Conservation (phyloP, 2,113 vertebrate species). For the Gymnorhina tibicen region DNA sequence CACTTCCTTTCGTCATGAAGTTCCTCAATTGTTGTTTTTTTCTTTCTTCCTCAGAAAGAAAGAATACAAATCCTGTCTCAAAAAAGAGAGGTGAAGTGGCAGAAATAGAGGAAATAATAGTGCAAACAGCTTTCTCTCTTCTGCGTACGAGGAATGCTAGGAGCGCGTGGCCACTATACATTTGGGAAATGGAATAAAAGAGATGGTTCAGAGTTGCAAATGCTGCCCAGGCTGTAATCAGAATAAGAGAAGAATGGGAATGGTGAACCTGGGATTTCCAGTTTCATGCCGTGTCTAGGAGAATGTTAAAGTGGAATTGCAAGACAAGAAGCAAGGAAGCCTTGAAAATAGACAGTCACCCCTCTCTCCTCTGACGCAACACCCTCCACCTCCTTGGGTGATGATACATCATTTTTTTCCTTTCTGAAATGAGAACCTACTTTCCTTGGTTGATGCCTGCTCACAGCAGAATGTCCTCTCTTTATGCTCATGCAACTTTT, state of each 20-base stretch:
- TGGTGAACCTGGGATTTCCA: background rate
- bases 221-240: background rate
- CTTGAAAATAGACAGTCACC: background rate
- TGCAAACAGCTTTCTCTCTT: background rate
- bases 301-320: background rate
- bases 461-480: background rate
- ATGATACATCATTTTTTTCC: background rate
- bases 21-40: background rate
- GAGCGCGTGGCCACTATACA: background rate
- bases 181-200: constrained; percentile 1
- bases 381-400: background rate
- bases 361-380: background rate
- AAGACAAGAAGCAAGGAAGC: background rate
- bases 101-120: constrained; percentile 14
- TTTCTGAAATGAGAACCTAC: background rate
- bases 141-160: background rate
- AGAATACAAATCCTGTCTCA: background rate
- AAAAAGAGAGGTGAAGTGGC: background rate
- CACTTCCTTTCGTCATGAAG: constrained; percentile 7
- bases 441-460: background rate
- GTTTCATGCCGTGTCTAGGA: background rate
- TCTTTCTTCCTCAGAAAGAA: background rate
- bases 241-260: background rate
- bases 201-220: background rate
- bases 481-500: background rate